These are phyloP conservation scores for Empidonax traillii DNA, from an alignment of 2,113 vertebrate genomes.

Conservation along the genomic window DNA sequence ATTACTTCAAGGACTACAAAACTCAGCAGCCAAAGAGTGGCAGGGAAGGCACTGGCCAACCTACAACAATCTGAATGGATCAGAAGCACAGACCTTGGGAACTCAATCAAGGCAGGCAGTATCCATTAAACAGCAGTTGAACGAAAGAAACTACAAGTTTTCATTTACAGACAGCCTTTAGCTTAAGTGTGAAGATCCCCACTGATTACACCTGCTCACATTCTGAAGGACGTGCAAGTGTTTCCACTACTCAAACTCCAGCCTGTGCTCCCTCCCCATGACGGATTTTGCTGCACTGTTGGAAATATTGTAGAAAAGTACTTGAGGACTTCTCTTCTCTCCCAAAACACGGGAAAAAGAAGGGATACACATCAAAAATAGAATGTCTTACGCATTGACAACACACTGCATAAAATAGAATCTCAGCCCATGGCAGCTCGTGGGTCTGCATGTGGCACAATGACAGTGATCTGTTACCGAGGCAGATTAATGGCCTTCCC, in stretches of 20 bases:
- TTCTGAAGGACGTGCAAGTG: fast-evolving
- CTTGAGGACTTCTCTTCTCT: background rate
- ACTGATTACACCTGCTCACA: background rate
- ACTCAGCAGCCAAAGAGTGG: background rate
- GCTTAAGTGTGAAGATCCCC: background rate
- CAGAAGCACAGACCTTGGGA: background rate
- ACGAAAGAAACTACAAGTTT: background rate
- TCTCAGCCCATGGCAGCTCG: background rate
- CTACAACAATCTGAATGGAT: fast-evolving
- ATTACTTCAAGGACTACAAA: background rate
- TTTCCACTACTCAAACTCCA: background rate
- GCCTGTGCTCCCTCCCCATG: background rate
- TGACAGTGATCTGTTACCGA: background rate
- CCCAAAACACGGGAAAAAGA: background rate
- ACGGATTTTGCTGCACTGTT: fast-evolving
- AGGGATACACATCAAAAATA: background rate
- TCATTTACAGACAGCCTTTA: background rate
- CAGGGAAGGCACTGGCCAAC: background rate
- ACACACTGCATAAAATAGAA: background rate
- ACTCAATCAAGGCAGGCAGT: background rate
- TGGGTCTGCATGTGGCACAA: background rate
- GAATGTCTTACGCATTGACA: background rate
- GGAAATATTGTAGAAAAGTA: background rate
- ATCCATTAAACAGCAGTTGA: background rate
- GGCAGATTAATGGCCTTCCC: background rate